These are phyloP conservation scores for Lypha dubia DNA, from an alignment of 2,888 invertebrate species.

Conservation along the genomic window DNA sequence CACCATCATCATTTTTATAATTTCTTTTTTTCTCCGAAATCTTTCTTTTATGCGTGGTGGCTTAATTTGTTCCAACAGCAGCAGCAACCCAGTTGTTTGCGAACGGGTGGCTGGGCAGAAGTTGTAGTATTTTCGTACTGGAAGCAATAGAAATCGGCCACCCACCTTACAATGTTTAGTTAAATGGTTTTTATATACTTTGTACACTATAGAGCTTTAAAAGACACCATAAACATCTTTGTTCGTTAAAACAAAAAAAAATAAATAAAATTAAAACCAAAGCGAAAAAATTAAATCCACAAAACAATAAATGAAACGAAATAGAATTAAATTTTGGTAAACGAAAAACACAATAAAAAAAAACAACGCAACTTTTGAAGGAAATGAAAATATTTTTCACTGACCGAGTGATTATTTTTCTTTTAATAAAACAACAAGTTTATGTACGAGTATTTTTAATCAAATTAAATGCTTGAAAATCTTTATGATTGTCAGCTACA, in stretches of 20 bases:
- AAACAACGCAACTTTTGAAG: constrained; percentile 62
- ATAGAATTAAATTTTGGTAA: constrained; percentile 57
- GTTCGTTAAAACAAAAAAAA: constrained; percentile 43
- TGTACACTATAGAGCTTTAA: constrained; percentile 60
- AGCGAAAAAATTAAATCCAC: constrained; percentile 52
- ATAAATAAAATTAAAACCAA: neutral
- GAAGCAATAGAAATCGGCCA: constrained; percentile 48
- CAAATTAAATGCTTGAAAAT: constrained; percentile 66
- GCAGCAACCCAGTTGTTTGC: neutral
- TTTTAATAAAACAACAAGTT: constrained; percentile 71
- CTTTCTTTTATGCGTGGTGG: constrained; percentile 32
- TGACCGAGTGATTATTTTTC: constrained; percentile 73
- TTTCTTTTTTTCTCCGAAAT: constrained; percentile 13
- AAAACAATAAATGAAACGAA: constrained; percentile 58
- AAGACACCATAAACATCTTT: constrained; percentile 48
- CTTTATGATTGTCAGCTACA: neutral
- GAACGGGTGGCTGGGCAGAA: neutral
- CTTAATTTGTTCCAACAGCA: constrained; percentile 24
- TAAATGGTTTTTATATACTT: constrained; percentile 65
- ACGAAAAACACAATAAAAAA: constrained; percentile 51
- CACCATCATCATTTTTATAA: constrained; percentile 15
- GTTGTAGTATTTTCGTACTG: neutral
- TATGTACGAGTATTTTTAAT: constrained; percentile 66
- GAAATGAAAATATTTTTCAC: constrained; percentile 56
- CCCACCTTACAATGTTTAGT: constrained; percentile 68